Evolutionary conservation across 2,888 invertebrate genomes (phyloP).

Genomic region (Mesorhabditis belari): DNA sequence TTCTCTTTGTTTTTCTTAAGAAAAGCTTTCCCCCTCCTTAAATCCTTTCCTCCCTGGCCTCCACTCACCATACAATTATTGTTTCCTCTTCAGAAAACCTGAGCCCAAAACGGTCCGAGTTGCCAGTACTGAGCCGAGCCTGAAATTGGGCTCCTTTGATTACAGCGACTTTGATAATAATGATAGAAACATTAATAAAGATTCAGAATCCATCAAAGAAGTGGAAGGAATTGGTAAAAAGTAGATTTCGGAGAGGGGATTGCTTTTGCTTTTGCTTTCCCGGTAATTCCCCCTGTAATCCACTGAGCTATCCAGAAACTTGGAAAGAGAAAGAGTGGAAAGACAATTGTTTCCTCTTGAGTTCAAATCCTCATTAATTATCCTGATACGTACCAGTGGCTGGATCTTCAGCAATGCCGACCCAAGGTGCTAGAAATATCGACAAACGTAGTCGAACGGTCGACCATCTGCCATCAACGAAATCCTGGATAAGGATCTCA

Average conservation of each 20-base stretch:
- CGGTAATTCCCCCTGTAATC: too few species aligned
- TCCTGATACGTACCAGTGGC: conserved; percentile 54
- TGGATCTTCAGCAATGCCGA: conserved; percentile 56
- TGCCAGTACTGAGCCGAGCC: conserved; percentile 40
- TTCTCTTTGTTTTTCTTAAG: too few species aligned
- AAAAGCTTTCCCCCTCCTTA: conserved; percentile 17
- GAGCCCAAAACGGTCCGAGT: conserved; percentile 38
- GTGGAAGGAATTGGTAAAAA: too few species aligned
- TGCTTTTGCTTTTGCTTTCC: too few species aligned
- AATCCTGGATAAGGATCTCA: conserved; percentile 21
- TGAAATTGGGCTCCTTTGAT: neutral
- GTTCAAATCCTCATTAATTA: too few species aligned
- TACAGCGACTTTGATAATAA: too few species aligned
- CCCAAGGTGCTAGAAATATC: conserved; percentile 57
- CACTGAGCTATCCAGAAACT: too few species aligned
- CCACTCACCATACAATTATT: conserved; percentile 21
- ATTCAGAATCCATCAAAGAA: neutral
- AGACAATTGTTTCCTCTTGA: too few species aligned
- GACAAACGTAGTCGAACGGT: conserved; percentile 54
- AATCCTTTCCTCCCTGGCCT: conserved; percentile 31
- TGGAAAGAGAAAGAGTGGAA: too few species aligned
- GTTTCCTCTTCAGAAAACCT: conserved; percentile 14
- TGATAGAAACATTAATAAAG: too few species aligned
- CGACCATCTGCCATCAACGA: conserved; percentile 23
- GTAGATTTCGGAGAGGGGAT: too few species aligned